Evolutionary conservation across 2,888 invertebrate genomes (phyloP).

Genomic region (Tachina fera): DNA sequence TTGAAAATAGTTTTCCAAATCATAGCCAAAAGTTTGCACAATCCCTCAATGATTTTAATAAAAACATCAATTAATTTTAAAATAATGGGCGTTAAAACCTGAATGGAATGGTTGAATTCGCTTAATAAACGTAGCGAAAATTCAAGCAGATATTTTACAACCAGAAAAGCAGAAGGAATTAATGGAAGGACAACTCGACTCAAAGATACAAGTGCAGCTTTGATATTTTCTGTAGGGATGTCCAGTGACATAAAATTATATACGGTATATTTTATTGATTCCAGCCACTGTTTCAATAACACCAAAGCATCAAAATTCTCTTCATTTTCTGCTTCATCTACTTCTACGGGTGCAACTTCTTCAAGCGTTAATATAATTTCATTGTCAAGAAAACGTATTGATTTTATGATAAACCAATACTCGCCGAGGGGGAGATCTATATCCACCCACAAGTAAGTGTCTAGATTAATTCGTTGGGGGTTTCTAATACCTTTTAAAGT

Average conservation of each 20-base stretch:
- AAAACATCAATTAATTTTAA: conserved; percentile 85
- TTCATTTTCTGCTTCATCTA: conserved; percentile 32
- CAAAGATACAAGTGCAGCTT: conserved; percentile 80
- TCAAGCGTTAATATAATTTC: conserved; percentile 86
- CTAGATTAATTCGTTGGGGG: conserved; percentile 78
- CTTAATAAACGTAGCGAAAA: conserved; percentile 85
- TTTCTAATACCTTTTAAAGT: conserved; percentile 72
- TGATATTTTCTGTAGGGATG: conserved; percentile 80
- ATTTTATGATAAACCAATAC: conserved; percentile 87
- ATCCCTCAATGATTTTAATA: conserved; percentile 86
- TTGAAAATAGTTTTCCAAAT: conserved; percentile 83
- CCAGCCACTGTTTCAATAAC: conserved; percentile 77
- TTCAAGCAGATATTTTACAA: conserved; percentile 85
- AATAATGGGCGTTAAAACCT: conserved; percentile 86
- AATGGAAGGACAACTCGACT: conserved; percentile 83
- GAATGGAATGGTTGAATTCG: conserved; percentile 85
- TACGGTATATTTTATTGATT: conserved; percentile 74
- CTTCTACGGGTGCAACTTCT: conserved; percentile 84
- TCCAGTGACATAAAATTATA: conserved; percentile 80
- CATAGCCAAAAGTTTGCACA: conserved; percentile 86
- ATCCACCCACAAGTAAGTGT: conserved; percentile 86
- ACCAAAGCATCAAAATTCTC: conserved; percentile 77
- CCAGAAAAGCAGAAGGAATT: conserved; percentile 84
- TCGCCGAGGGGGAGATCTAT: conserved; percentile 86
- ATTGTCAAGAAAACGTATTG: conserved; percentile 84